phyloP scores from a whole-genome alignment of 1,140 invertebrate genomes.

The Batillaria attramentaria region DNA sequence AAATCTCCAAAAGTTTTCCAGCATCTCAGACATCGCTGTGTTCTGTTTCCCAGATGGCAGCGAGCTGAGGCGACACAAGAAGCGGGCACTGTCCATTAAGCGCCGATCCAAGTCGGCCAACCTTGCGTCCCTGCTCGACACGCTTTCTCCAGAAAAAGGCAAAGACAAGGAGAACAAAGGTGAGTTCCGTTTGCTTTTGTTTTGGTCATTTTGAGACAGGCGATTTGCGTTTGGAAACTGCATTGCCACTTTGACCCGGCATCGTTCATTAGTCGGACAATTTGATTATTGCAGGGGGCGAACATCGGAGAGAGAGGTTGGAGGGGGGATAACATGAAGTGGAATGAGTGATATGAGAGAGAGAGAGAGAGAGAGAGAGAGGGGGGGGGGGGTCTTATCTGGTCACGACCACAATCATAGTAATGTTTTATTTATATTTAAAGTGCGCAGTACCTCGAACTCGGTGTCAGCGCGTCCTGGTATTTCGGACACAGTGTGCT shows the following conservation, averaged over 20 bases:
- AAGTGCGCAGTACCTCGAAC: too few species aligned
- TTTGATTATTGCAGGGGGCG: too few species aligned
- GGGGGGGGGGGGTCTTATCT: neutral
- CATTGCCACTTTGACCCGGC: too few species aligned
- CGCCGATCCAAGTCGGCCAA: constrained; percentile 62
- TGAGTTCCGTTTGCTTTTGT: constrained; percentile 10
- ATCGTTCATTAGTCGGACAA: too few species aligned
- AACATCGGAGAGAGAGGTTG: neutral
- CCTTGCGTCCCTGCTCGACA: constrained; percentile 58
- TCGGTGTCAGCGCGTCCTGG: too few species aligned
- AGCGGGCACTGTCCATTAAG: constrained; percentile 58
- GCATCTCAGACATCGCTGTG: neutral
- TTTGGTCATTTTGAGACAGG: neutral
- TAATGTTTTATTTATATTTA: neutral
- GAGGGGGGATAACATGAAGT: neutral
- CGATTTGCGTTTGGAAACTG: too few species aligned
- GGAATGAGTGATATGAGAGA: neutral
- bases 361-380: neutral
- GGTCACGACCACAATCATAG: neutral
- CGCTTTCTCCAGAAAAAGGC: constrained; percentile 49
- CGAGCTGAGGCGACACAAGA: constrained; percentile 48
- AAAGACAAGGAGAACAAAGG: constrained; percentile 59
- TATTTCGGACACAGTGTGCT: too few species aligned
- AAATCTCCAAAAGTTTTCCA: neutral
- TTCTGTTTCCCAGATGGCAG: constrained; percentile 44